Evolutionary conservation across 1,140 invertebrate genomes (phyloP).

Genomic region (Calliphora vicina): DNA sequence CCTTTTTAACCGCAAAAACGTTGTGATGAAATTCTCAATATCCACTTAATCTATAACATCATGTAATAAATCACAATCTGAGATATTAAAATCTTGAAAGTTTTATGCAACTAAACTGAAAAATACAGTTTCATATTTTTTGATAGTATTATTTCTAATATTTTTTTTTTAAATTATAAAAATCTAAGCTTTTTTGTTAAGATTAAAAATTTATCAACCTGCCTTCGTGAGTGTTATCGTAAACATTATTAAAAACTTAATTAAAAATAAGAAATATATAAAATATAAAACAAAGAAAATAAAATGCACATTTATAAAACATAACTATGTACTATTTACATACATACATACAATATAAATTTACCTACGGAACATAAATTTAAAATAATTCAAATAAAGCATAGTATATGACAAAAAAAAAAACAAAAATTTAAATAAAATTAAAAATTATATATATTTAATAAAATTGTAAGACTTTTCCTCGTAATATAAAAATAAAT

Average conservation of each 20-base stretch:
- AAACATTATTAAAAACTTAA: too few species aligned
- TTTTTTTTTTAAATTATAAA: too few species aligned
- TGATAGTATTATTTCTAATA: too few species aligned
- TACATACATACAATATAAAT: constrained; percentile 4
- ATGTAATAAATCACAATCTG: too few species aligned
- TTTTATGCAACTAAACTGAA: too few species aligned
- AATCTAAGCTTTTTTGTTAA: background rate
- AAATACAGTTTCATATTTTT: too few species aligned
- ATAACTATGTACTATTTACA: constrained; percentile 4
- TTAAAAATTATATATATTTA: background rate
- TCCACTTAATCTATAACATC: too few species aligned
- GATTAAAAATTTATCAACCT: background rate
- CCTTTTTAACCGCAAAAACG: too few species aligned
- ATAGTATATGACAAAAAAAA: background rate
- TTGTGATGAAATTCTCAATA: too few species aligned
- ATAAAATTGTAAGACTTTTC: constrained; percentile 2
- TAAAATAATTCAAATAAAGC: background rate
- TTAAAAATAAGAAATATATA: background rate
- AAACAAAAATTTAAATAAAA: background rate
- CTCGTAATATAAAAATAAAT: background rate
- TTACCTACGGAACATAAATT: background rate
- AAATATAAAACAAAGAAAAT: background rate
- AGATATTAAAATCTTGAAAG: too few species aligned
- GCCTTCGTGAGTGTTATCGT: background rate
- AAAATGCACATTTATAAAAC: background rate